phyloP scores from a whole-genome alignment of 2,113 vertebrate species.

The Vireo altiloquus region DNA sequence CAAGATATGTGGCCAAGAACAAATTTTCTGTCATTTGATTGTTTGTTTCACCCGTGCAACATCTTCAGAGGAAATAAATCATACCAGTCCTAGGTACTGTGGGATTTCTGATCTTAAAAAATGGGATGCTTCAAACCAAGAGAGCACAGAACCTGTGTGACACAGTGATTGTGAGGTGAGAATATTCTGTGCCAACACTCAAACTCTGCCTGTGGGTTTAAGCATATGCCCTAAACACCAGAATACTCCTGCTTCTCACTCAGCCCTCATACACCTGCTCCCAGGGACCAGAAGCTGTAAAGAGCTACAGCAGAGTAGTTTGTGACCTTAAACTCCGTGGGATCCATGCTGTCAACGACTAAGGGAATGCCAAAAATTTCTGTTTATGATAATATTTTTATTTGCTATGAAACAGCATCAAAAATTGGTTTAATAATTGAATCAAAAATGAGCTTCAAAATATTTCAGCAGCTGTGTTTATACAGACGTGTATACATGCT shows the following conservation, averaged over 20 bases:
- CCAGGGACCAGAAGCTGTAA: not conserved
- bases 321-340: not conserved
- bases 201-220: not conserved
- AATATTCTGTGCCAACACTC: not conserved
- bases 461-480: not conserved
- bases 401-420: not conserved
- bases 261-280: not conserved
- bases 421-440: not conserved
- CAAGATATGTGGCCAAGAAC: not conserved
- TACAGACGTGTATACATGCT: not conserved
- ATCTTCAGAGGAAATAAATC: conserved; percentile 10
- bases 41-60: not conserved
- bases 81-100: not conserved
- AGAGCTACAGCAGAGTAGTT: not conserved
- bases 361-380: not conserved
- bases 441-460: not conserved
- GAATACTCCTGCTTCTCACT: not conserved
- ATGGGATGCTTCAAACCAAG: not conserved
- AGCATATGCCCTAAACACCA: not conserved
- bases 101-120: not conserved
- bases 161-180: not conserved
- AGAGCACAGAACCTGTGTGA: not conserved
- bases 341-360: not conserved
- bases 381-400: not conserved
- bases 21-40: not conserved